Conservation (phyloP, 1,140 invertebrate genomes). For the Drosophila arawakana region DNA sequence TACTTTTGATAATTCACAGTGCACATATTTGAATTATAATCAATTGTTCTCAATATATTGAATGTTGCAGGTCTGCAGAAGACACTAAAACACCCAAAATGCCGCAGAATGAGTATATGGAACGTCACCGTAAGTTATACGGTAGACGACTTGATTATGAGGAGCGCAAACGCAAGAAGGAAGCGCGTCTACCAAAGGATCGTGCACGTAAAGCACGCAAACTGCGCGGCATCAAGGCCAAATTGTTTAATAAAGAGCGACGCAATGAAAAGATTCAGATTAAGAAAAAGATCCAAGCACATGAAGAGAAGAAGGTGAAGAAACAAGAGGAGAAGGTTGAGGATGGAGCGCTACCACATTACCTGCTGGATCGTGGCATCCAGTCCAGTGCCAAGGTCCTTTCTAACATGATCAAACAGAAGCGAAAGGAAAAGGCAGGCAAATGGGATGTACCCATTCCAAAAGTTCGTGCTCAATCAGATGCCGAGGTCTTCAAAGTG, state of each 20-base stretch:
- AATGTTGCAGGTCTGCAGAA: constrained; percentile 45
- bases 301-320: constrained; percentile 96
- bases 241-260: constrained; percentile 98
- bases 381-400: constrained; percentile 97
- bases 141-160: constrained; percentile 98
- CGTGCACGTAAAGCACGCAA: constrained; percentile 95
- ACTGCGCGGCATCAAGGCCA: constrained; percentile 98
- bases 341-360: constrained; percentile 97
- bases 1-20: constrained; percentile 45
- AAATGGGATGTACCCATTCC: constrained; percentile 99
- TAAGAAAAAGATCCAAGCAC: constrained; percentile 98
- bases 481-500: constrained; percentile 98
- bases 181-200: constrained; percentile 96
- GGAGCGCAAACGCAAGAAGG: constrained; percentile 97
- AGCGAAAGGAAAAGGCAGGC: constrained; percentile 99
- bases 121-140: constrained; percentile 97
- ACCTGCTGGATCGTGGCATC: constrained; percentile 98
- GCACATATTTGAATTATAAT: constrained; percentile 23
- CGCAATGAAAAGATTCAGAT: constrained; percentile 99
- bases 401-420: constrained; percentile 99
- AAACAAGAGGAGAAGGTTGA: constrained; percentile 92
- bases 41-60: constrained; percentile 14
- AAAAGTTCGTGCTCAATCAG: constrained; percentile 98
- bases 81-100: constrained; percentile 85
- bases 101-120: constrained; percentile 99